Evolutionary conservation across 37 sponge, comb jelly and placozoan genomes (phyloP).

Genomic region (Halichondria panicea): DNA sequence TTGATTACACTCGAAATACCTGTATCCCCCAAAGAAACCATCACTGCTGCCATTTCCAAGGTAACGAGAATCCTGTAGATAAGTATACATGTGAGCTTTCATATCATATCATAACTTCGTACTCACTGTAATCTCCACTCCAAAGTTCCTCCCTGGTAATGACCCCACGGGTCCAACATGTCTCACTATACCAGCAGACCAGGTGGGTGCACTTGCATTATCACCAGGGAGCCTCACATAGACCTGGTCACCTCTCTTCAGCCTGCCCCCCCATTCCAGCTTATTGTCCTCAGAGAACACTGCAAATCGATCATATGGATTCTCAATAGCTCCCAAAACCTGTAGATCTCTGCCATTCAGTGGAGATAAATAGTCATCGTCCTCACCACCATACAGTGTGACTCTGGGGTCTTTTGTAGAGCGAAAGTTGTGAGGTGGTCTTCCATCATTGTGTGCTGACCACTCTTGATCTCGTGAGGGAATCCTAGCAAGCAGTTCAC

Average conservation of each 20-base stretch:
- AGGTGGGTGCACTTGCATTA: no score
- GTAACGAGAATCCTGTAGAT: slow-evolving; percentile 4
- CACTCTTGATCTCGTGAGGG: no score
- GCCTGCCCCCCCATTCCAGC: slow-evolving; percentile 26
- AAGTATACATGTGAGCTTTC: background rate
- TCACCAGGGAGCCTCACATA: slow-evolving; percentile 11
- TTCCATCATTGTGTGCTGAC: slow-evolving; percentile 7
- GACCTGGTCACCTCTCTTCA: slow-evolving; percentile 27
- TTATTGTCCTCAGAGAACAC: background rate
- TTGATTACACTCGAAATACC: slow-evolving; percentile 57
- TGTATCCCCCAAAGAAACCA: slow-evolving; percentile 28
- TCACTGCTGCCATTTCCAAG: slow-evolving; percentile 20
- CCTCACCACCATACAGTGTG: background rate
- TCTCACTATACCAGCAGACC: background rate
- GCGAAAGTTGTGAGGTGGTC: slow-evolving; percentile 13
- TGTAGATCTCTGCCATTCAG: slow-evolving; percentile 16
- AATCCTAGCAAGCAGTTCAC: slow-evolving; percentile 18
- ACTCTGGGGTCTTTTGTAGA: background rate
- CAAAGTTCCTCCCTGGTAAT: slow-evolving; percentile 27
- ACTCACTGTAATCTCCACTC: slow-evolving; percentile 53
- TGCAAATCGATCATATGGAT: slow-evolving; percentile 1
- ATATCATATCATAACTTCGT: background rate
- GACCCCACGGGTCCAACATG: slow-evolving; percentile 13
- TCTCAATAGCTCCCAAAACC: slow-evolving; percentile 25
- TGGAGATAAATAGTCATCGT: slow-evolving; percentile 20